These are phyloP conservation scores for Teleogryllus oceanicus DNA, from an alignment of 2,888 invertebrate genomes.

Conservation along the genomic window DNA sequence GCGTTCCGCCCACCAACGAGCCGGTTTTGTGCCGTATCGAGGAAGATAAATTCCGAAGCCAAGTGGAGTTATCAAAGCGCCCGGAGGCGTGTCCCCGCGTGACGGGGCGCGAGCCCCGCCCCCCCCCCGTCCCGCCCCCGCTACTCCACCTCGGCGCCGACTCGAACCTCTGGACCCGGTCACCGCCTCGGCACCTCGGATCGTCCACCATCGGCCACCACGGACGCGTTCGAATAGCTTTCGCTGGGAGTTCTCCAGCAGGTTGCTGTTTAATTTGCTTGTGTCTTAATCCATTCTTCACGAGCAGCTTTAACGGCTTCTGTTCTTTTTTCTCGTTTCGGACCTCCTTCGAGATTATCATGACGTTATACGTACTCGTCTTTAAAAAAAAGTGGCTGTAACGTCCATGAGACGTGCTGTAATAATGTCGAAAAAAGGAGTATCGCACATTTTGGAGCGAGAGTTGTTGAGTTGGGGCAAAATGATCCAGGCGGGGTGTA, in stretches of 20 bases:
- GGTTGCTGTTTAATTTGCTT: too few species aligned
- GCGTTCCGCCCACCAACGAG: background rate
- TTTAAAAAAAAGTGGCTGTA: background rate
- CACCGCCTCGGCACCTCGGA: too few species aligned
- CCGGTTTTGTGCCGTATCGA: background rate
- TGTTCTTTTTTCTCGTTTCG: background rate
- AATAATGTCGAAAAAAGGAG: background rate
- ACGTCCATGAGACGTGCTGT: background rate
- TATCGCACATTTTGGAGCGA: background rate
- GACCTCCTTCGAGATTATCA: background rate
- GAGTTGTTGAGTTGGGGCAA: background rate
- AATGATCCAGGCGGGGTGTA: background rate
- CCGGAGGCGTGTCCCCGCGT: slow-evolving; percentile 12
- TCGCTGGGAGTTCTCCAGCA: too few species aligned
- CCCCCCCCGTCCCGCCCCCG: background rate
- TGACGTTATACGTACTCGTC: background rate
- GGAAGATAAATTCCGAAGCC: slow-evolving; percentile 21
- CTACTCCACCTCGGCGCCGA: background rate
- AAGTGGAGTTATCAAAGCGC: slow-evolving; percentile 19
- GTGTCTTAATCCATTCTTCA: too few species aligned
- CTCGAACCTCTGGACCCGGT: background rate
- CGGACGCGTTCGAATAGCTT: too few species aligned
- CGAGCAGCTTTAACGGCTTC: too few species aligned
- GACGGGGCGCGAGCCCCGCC: background rate
- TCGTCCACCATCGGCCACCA: too few species aligned